A percentile compares a stretch with the other conserved stretches of the same genome.
Conservation (phyloP, 2,113 vertebrate genomes). For the Ictidomys tridecemlineatus region DNA sequence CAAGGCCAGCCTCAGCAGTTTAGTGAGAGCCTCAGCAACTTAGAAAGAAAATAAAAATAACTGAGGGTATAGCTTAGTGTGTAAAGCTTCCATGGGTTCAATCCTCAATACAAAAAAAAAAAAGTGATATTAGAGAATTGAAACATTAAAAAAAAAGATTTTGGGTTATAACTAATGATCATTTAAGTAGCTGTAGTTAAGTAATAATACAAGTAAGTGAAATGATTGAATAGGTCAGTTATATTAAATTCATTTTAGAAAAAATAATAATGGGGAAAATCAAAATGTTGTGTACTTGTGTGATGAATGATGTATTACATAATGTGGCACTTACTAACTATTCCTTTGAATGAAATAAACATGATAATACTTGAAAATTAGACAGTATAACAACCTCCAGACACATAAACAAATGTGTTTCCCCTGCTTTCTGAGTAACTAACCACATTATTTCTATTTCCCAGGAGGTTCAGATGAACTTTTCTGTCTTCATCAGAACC, state of each 20-base stretch:
- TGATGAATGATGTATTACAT: constrained; percentile 11
- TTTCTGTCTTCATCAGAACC: not conserved
- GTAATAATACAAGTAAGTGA: constrained; percentile 12
- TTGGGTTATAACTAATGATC: not conserved
- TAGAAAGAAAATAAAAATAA: too few species aligned
- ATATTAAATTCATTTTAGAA: constrained; percentile 39
- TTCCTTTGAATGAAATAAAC: constrained; percentile 41
- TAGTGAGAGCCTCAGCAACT: too few species aligned
- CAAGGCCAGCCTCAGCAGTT: too few species aligned
- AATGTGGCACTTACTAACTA: not conserved
- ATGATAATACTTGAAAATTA: constrained; percentile 40
- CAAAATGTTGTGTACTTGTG: not conserved
- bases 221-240: not conserved
- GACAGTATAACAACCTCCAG: not conserved
- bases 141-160: not conserved
- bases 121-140: too few species aligned
- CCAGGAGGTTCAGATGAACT: not conserved
- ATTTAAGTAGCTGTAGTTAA: constrained; percentile 38
- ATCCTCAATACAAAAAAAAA: too few species aligned
- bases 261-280: constrained; percentile 2
- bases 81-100: too few species aligned
- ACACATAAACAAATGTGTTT: not conserved
- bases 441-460: not conserved
- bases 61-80: too few species aligned
- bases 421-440: not conserved